These are phyloP conservation scores for Harmothoe impar DNA, from an alignment of 2,888 invertebrate species.

Conservation along the genomic window DNA sequence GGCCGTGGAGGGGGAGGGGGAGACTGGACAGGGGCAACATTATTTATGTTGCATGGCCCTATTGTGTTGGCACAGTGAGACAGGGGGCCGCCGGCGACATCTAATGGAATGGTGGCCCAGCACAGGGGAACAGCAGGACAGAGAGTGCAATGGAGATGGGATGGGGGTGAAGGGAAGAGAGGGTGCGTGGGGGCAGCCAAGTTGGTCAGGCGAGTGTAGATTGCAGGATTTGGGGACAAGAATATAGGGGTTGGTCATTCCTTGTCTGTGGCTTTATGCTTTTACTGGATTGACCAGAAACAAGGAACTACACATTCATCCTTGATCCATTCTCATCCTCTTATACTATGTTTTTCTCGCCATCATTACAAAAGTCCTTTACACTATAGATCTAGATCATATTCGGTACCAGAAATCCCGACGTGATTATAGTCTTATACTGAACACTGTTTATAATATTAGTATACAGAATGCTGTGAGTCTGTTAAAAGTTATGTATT, in stretches of 20 bases:
- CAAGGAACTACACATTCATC: too few species aligned
- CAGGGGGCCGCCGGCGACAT: constrained; percentile 48
- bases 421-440: too few species aligned
- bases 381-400: too few species aligned
- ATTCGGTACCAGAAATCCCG: too few species aligned
- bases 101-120: constrained; percentile 59
- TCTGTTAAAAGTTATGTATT: too few species aligned
- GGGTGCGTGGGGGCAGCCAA: not conserved
- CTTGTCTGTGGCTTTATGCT: not conserved
- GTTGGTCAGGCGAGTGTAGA: not conserved
- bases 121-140: not conserved
- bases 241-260: not conserved
- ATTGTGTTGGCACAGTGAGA: constrained; percentile 42
- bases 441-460: too few species aligned
- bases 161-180: constrained; percentile 8
- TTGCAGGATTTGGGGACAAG: not conserved
- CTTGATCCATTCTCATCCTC: too few species aligned
- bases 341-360: too few species aligned
- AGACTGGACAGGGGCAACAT: constrained; percentile 53
- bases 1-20: not conserved
- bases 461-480: too few species aligned
- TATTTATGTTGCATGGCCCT: constrained; percentile 59
- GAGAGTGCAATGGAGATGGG: constrained; percentile 15
- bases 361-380: too few species aligned
- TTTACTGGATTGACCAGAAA: too few species aligned